phyloP scores from a whole-genome alignment of 2,888 invertebrate genomes.

The Phania funesta region DNA sequence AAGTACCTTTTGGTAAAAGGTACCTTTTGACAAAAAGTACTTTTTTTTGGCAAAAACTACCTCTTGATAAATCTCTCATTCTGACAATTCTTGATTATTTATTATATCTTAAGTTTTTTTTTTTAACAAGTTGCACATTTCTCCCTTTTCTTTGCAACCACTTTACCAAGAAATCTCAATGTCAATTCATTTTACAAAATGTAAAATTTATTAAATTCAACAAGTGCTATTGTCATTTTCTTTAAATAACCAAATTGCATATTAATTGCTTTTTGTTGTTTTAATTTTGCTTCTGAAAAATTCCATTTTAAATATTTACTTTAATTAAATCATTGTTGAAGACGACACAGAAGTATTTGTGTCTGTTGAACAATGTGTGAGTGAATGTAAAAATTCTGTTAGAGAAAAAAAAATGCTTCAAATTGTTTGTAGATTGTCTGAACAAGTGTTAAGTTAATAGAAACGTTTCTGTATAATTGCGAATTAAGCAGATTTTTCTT shows the following conservation, averaged over 20 bases:
- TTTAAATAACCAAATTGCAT: neutral
- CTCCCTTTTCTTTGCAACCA: neutral
- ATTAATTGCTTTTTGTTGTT: conserved; percentile 24
- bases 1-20: neutral
- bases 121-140: neutral
- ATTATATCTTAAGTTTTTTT: neutral
- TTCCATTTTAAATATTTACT: conserved; percentile 27
- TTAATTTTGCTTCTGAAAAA: neutral
- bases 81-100: neutral
- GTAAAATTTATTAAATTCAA: neutral
- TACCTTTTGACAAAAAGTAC: neutral
- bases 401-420: neutral
- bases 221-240: conserved; percentile 39
- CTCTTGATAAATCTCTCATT: neutral
- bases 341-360: conserved; percentile 22
- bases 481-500: conserved; percentile 36
- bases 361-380: neutral
- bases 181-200: neutral
- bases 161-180: neutral
- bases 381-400: neutral
- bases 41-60: neutral
- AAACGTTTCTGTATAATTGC: conserved; percentile 39
- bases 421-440: conserved; percentile 37
- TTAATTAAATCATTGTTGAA: conserved; percentile 51
- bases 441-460: conserved; percentile 55